phyloP scores from a whole-genome alignment of 1,140 invertebrate species.

The Papilio helenus region DNA sequence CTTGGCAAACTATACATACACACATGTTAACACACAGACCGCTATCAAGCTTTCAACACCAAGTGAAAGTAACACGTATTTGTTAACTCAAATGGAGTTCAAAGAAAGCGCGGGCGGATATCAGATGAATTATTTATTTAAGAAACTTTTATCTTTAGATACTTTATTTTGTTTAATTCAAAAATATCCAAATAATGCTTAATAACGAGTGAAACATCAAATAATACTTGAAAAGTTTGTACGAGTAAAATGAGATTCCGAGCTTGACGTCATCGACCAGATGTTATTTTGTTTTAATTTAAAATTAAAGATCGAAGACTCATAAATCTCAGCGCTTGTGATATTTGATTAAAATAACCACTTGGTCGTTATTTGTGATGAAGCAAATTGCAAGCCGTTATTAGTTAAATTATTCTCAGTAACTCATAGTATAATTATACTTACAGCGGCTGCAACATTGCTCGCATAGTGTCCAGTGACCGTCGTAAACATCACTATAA shows the following conservation, averaged over 20 bases:
- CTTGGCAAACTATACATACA: background rate
- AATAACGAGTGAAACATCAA: no score
- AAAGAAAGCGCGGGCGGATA: constrained; percentile 10
- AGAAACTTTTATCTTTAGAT: constrained; percentile 2
- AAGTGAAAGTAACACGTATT: constrained; percentile 20
- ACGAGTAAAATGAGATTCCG: background rate
- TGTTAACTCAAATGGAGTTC: constrained; percentile 16
- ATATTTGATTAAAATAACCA: background rate
- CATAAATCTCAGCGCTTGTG: background rate
- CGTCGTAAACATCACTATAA: constrained; percentile 89
- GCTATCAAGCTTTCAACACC: constrained; percentile 6
- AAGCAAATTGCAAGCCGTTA: background rate
- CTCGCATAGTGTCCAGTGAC: constrained; percentile 79
- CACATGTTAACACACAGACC: background rate
- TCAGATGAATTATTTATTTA: constrained; percentile 16
- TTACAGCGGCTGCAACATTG: constrained; percentile 90
- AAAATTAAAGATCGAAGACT: background rate
- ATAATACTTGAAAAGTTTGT: no score
- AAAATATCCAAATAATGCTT: no score
- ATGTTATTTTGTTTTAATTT: background rate
- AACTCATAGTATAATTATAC: constrained; percentile 46
- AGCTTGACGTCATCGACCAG: background rate
- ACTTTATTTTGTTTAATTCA: background rate
- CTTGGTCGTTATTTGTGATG: background rate
- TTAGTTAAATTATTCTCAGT: background rate